Percentiles rank a stretch among this genome's conserved stretches.
These are phyloP conservation scores for Gallinago jamesoni DNA, from an alignment of 2,113 vertebrate genomes.

Conservation along the genomic window DNA sequence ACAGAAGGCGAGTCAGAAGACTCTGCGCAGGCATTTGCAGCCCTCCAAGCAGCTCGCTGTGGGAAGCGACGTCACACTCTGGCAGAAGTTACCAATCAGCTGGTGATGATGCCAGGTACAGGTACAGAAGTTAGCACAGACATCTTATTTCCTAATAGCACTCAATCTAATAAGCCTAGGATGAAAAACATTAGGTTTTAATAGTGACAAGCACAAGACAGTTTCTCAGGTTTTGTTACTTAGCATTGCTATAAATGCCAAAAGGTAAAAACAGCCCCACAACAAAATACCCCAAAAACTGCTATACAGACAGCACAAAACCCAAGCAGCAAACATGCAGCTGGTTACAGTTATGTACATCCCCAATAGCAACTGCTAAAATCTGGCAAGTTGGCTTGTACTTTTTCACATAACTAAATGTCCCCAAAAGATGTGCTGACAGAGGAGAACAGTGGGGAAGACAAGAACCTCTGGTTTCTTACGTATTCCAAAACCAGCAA, in stretches of 20 bases:
- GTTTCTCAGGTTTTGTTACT: background rate
- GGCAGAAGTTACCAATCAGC: conserved; percentile 92
- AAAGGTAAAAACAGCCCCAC: accelerated
- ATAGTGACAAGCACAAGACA: background rate
- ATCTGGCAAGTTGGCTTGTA: background rate
- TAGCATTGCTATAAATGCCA: background rate
- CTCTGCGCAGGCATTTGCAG: conserved; percentile 81
- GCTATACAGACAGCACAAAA: background rate
- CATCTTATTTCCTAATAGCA: no score
- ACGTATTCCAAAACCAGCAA: background rate
- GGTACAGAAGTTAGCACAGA: conserved; percentile 66
- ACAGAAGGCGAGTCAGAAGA: conserved; percentile 89
- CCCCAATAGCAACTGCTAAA: background rate
- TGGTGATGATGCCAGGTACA: conserved; percentile 79
- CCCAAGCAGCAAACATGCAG: background rate
- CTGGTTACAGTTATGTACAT: background rate
- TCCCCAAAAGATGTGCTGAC: background rate
- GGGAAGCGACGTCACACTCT: conserved; percentile 94
- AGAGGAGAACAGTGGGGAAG: background rate
- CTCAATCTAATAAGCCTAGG: background rate
- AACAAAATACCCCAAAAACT: background rate
- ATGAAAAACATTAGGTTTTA: background rate
- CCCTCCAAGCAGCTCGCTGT: conserved; percentile 86
- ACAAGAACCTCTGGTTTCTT: background rate
- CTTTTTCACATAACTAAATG: background rate